Base-by-base conservation (phyloP, 2,888 invertebrate genomes). In the Microctonus brassicae region DNA sequence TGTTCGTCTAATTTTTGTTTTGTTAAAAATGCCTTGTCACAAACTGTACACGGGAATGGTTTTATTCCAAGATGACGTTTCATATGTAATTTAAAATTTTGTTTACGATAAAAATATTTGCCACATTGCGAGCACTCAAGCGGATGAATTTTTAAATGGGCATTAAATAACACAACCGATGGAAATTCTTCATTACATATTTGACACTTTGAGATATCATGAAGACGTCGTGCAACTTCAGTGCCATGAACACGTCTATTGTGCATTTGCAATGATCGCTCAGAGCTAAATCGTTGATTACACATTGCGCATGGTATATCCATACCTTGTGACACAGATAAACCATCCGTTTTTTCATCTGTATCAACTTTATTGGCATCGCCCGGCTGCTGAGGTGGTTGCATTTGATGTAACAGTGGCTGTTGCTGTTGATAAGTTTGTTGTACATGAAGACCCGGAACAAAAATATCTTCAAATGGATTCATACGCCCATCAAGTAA, bases 1-100 rank as follows among this genome's bases (percentile, higher is more conserved):
- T 96, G 96, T 86, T 96, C 96, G 70, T 91, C 90, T 73, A 95
- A 88, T 83, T 95, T 95, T 88, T 95, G 94, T 63, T 94, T 93
- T 29, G 95, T 94, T 57, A 94, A 90, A 87, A 96, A 96, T 58
- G 93, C 91, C 87, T 96, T 96, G 83, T 93, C 93, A 85, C 96
- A 96, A 17, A 94, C 90, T 4, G 92, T 93, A 82, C 96, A 96
- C 6, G 89, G 89, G 82, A 90, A 91, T 77, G 94, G 93, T 83
- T 93, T 94, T 83, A 95, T 93, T 20, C 93, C 94, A 73, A 94
- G 87, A 86, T 96, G 95, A 0, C 94, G 92, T 84, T 94, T 94
- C 84, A 94, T 90, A 84, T 96, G 96, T 53, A 95, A 87, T 62
- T 93, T 92, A 74, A 94, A 90, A 86, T 94, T 94, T 76, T 92